Percentiles rank a stretch among this genome's conserved stretches.
phyloP scores from a whole-genome alignment of 2,113 vertebrate species.

The Hippocampus zosterae region DNA sequence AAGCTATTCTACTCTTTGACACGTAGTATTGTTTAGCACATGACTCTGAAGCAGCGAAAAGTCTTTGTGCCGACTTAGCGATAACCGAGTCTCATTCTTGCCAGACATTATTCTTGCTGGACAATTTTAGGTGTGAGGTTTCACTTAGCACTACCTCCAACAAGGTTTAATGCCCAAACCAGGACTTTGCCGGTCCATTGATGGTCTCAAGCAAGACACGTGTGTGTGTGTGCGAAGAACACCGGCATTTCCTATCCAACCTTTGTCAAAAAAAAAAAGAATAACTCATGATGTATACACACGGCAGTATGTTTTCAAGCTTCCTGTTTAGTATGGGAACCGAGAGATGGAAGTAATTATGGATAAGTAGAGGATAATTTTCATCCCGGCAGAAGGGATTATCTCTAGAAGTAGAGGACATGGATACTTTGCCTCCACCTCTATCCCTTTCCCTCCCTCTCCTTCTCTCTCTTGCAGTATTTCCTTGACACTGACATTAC shows the following conservation, averaged over 20 bases:
- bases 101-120: neutral
- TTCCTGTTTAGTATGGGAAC: slow-evolving; percentile 42
- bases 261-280: neutral
- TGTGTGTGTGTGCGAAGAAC: no score
- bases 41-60: neutral
- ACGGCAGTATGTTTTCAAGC: slow-evolving; percentile 26
- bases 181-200: neutral
- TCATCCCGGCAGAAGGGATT: slow-evolving; percentile 66
- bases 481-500: slow-evolving; percentile 71
- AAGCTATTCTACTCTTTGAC: neutral
- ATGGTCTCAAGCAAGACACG: neutral
- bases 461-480: slow-evolving; percentile 43
- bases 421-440: slow-evolving; percentile 46
- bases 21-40: neutral
- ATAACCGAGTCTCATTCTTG: neutral
- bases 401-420: slow-evolving; percentile 59
- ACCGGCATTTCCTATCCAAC: neutral
- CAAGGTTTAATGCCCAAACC: neutral
- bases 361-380: slow-evolving; percentile 73
- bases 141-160: neutral
- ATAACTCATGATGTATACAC: neutral
- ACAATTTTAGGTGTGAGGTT: neutral
- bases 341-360: slow-evolving; percentile 64
- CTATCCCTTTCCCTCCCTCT: slow-evolving; percentile 10
- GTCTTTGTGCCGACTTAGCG: neutral